Percentiles rank a stretch among this genome's conserved stretches.
These are phyloP conservation scores for Eremophila alpestris DNA, from an alignment of 2,797 vertebrate species.

Conservation along the genomic window DNA sequence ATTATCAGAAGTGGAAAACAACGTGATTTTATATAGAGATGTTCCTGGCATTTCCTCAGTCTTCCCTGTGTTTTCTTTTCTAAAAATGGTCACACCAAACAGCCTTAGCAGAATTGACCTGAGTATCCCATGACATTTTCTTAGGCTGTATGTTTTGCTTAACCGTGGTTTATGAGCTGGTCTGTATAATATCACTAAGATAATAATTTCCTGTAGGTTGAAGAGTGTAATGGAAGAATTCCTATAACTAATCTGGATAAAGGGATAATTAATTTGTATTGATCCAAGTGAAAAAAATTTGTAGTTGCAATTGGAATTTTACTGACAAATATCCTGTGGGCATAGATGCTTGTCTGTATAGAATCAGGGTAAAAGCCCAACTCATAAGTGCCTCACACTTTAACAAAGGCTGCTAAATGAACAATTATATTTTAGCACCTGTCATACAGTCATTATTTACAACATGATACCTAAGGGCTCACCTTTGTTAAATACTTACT, in stretches of 20 bases:
- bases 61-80: not conserved
- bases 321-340: not conserved
- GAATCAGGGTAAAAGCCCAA: not conserved
- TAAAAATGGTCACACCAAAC: not conserved
- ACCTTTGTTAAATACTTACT: not conserved
- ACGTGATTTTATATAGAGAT: not conserved
- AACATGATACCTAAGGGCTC: not conserved
- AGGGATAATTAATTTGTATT: not conserved
- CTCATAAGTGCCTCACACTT: not conserved
- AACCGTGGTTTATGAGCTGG: not conserved
- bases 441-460: not conserved
- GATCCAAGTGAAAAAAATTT: not conserved
- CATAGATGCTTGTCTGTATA: not conserved
- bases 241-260: not conserved
- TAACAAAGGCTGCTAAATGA: not conserved
- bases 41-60: not conserved
- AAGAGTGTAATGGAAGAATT: not conserved
- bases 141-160: not conserved
- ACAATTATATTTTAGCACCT: constrained; percentile 9
- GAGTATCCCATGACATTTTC: not conserved
- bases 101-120: not conserved
- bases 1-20: not conserved
- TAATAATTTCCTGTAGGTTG: not conserved
- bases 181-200: not conserved
- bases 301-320: not conserved